A percentile compares a stretch with the other conserved stretches of the same genome.
These are phyloP conservation scores for Bombus confusus DNA, from an alignment of 1,140 invertebrate genomes.

Conservation along the genomic window DNA sequence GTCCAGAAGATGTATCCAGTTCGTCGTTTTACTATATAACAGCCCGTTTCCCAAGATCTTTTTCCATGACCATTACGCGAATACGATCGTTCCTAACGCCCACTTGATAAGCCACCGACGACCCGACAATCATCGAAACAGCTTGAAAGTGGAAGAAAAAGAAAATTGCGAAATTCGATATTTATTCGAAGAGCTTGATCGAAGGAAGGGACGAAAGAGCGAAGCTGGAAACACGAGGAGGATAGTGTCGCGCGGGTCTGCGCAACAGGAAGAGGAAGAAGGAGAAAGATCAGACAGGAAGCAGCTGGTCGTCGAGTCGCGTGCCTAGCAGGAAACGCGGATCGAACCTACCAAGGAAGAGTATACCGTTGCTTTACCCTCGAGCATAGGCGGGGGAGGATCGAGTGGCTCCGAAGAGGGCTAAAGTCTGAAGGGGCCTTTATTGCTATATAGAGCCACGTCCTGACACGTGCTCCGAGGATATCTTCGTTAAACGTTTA, in stretches of 20 bases:
- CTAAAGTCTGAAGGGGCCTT: slow-evolving; percentile 57
- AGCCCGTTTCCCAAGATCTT: no score
- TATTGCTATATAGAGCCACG: slow-evolving; percentile 54
- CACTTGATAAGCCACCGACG: no score
- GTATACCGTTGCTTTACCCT: slow-evolving; percentile 33
- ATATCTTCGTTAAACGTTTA: slow-evolving; percentile 70
- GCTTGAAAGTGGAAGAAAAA: background rate
- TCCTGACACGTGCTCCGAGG: slow-evolving; percentile 60
- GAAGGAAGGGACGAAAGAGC: background rate
- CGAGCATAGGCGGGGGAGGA: slow-evolving; percentile 50
- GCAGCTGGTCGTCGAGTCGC: slow-evolving; percentile 69
- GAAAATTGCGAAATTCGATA: background rate
- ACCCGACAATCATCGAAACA: background rate
- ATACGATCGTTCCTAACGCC: no score
- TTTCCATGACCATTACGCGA: no score
- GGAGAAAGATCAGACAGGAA: slow-evolving; percentile 62
- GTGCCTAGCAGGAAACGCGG: slow-evolving; percentile 66
- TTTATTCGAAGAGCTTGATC: background rate
- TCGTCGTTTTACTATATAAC: no score
- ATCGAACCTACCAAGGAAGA: slow-evolving; percentile 9
- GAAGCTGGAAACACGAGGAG: slow-evolving; percentile 18
- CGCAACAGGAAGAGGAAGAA: slow-evolving; percentile 36
- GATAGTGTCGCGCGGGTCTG: slow-evolving; percentile 51
- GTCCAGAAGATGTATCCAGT: no score
- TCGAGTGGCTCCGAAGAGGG: slow-evolving; percentile 49